These are phyloP conservation scores for Erinaceus europaeus DNA, from an alignment of 2,113 vertebrate genomes.

Conservation along the genomic window DNA sequence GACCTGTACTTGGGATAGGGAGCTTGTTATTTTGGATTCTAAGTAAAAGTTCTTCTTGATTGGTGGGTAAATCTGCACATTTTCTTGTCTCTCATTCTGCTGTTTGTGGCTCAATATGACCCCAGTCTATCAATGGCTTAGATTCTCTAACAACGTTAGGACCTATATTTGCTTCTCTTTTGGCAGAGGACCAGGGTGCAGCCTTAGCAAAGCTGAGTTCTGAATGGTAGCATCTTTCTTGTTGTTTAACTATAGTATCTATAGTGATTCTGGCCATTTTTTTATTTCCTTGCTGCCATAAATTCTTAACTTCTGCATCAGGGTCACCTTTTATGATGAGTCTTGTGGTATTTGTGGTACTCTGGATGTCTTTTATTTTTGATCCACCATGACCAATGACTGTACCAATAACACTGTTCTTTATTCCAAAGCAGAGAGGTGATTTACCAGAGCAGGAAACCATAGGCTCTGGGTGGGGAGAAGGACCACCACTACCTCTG, in stretches of 20 bases:
- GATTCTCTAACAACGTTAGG: background rate
- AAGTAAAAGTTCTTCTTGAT: constrained; percentile 90
- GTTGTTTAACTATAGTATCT: constrained; percentile 77
- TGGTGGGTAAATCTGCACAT: constrained; percentile 88
- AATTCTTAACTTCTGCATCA: constrained; percentile 85
- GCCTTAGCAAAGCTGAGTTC: constrained; percentile 50
- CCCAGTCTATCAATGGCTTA: constrained; percentile 83
- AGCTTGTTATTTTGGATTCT: constrained; percentile 82
- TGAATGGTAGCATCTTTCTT: constrained; percentile 17
- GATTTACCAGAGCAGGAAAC: background rate
- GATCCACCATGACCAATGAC: constrained; percentile 85
- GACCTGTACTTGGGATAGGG: constrained; percentile 84
- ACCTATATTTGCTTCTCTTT: background rate
- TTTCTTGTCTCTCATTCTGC: constrained; percentile 86
- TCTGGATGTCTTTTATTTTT: constrained; percentile 89
- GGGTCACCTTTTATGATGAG: constrained; percentile 82
- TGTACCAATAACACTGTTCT: background rate
- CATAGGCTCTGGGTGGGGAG: rapidly evolving
- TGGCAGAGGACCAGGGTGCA: background rate
- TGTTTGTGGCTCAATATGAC: constrained; percentile 80
- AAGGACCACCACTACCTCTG: background rate
- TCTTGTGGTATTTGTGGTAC: constrained; percentile 85
- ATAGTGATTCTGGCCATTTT: constrained; percentile 87
- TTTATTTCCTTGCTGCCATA: constrained; percentile 83
- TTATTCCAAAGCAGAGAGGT: constrained; percentile 8